These are phyloP conservation scores for Pammene fasciana DNA, from an alignment of 2,888 invertebrate species.

Conservation along the genomic window DNA sequence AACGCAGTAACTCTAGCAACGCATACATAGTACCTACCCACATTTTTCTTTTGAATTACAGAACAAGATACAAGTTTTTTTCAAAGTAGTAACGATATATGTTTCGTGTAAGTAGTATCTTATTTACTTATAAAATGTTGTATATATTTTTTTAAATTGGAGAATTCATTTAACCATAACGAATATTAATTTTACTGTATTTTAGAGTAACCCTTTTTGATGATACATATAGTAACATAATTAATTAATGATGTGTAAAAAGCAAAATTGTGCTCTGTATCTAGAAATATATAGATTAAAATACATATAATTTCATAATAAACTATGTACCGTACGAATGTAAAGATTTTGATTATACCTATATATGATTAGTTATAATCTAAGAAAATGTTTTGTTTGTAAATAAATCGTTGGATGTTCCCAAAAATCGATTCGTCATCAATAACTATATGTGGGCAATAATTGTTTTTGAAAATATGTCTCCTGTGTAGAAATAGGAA, in stretches of 20 bases:
- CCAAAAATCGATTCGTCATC: constrained; percentile 45
- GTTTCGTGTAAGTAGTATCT: constrained; percentile 48
- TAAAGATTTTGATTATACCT: constrained; percentile 44
- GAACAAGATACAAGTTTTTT: too few species aligned
- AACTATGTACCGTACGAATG: constrained; percentile 45
- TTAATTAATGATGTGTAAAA: constrained; percentile 46
- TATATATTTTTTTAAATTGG: constrained; percentile 45
- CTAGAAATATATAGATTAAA: constrained; percentile 47
- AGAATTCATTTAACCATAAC: constrained; percentile 41
- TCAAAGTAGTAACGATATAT: too few species aligned
- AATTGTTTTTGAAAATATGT: constrained; percentile 78
- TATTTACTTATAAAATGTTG: constrained; percentile 48
- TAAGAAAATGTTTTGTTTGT: constrained; percentile 45
- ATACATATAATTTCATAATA: constrained; percentile 52
- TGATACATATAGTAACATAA: constrained; percentile 48
- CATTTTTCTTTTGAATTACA: too few species aligned
- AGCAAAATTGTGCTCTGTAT: constrained; percentile 52
- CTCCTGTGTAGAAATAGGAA: constrained; percentile 66
- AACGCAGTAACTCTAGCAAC: too few species aligned
- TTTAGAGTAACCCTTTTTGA: constrained; percentile 49
- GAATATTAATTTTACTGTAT: constrained; percentile 48
- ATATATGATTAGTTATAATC: constrained; percentile 46
- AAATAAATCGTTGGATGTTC: constrained; percentile 50
- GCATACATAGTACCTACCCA: too few species aligned
- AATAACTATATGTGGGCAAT: constrained; percentile 77